phyloP scores from a whole-genome alignment of 2,888 invertebrate species.

The Therioaphis trifolii region DNA sequence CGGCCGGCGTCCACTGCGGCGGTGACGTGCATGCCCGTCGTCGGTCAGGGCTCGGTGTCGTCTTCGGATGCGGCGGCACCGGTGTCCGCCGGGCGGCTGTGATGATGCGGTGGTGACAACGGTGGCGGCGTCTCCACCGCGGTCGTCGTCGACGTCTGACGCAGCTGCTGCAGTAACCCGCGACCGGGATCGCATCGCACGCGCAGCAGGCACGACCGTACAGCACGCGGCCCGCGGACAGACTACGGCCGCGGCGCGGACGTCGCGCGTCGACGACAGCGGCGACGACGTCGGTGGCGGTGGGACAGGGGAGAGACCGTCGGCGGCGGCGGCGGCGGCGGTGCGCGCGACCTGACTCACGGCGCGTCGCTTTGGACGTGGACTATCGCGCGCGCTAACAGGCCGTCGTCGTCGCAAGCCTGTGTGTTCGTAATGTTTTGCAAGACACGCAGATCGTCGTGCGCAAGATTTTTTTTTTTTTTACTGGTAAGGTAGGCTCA shows the following conservation, averaged over 20 bases:
- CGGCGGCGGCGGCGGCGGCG: background rate
- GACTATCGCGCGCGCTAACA: slow-evolving; percentile 26
- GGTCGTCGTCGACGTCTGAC: slow-evolving; percentile 45
- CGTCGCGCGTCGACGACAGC: background rate
- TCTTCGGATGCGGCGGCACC: background rate
- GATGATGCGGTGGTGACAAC: too few species aligned
- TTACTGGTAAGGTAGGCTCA: too few species aligned
- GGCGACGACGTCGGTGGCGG: too few species aligned
- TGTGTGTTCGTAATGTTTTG: too few species aligned
- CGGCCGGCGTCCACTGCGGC: background rate
- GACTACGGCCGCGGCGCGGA: background rate
- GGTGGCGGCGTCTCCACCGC: background rate
- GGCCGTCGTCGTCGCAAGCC: too few species aligned
- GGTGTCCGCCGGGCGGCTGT: too few species aligned
- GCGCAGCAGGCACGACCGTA: slow-evolving; percentile 15
- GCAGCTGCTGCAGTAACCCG: slow-evolving; percentile 40
- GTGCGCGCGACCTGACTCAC: slow-evolving; percentile 54
- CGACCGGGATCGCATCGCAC: slow-evolving; percentile 62
- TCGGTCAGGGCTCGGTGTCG: background rate
- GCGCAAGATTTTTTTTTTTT: too few species aligned
- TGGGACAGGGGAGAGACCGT: too few species aligned
- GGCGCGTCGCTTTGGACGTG: slow-evolving; percentile 37
- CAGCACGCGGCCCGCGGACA: slow-evolving; percentile 36
- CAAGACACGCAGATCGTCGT: too few species aligned
- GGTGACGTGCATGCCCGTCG: slow-evolving; percentile 12